Evolutionary conservation across 2,113 vertebrate genomes (phyloP), one percentile per base, ranked within the genome.

Genomic region (Cercopithecus mona): DNA sequence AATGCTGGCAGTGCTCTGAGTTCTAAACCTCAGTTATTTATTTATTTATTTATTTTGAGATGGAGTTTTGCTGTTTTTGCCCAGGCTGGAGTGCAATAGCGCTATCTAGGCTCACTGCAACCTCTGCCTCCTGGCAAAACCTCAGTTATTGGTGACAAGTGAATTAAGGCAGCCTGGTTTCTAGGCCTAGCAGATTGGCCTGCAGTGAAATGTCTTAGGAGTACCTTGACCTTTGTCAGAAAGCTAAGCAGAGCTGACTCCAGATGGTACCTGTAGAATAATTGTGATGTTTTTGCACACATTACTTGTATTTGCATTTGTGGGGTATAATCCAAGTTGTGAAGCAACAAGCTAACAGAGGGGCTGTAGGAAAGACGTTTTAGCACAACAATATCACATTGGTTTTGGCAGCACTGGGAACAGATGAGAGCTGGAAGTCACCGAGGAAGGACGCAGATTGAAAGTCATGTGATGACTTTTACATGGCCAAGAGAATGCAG

Each of bases 241-340:
- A 96, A 98, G 30, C 86, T 90, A 83, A 97, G 64, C 40, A 94
- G 96, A 91, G 75, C 90, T 86, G 86, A 98, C 82, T 97, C 93
- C 95, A 98, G 97, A 97, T 96, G 96, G 98, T 92, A 96, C 81
- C 96, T 97, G 93, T 17, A 93, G 98, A 97, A 94, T 93, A 55
- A 64, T 61, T 87, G 88, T 93, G 96, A 86, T 97, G 45, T 97
- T 97, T 96, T 80, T 72, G 10, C 16, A 93, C 79, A 84, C 30
- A 88, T 94, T 96, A 93, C 88, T 96, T 93, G 3, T 78, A 73
- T 98, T 98, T 98, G 96, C 95, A 97, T 97, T 98, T 97, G 75
- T 55, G 96, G 88, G n/a, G 23, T 92, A 40, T 94, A 93, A 97
- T 96, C 98, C 11, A 18, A 88, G 50, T 81, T 16, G 18, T 92